phyloP scores from a whole-genome alignment of 2,113 vertebrate genomes.

The Leptobrachium ailaonicum region DNA sequence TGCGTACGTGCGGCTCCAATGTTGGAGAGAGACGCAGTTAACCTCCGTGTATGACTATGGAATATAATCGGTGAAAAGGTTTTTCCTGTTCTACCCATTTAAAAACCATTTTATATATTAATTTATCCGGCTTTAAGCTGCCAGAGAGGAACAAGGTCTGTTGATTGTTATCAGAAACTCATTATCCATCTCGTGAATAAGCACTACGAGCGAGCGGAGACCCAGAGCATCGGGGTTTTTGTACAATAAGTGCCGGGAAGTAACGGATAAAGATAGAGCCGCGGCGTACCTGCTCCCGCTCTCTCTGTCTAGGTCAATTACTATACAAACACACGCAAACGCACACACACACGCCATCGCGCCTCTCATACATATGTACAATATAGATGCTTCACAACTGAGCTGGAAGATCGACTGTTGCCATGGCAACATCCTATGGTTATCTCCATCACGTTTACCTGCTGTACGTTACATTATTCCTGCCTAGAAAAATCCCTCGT shows the following conservation, averaged over 20 bases:
- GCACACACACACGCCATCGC: background rate
- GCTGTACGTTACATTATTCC: background rate
- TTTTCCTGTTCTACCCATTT: background rate
- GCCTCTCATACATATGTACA: background rate
- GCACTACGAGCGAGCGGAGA: background rate
- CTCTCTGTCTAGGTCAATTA: slow-evolving; percentile 1
- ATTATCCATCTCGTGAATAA: slow-evolving; percentile 27
- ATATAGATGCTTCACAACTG: slow-evolving; percentile 45
- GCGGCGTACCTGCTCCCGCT: background rate
- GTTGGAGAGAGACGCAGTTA: too few species aligned
- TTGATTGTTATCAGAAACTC: slow-evolving; percentile 37
- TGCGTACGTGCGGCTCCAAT: too few species aligned
- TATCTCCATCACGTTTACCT: slow-evolving; percentile 44
- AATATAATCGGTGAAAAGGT: background rate
- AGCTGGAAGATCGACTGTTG: slow-evolving; percentile 50
- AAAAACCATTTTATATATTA: slow-evolving; percentile 11
- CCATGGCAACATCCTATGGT: slow-evolving; percentile 48
- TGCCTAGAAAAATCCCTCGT: background rate
- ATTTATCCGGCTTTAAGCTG: slow-evolving; percentile 9
- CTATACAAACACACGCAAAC: background rate
- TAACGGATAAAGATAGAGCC: background rate
- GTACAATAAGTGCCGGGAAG: too few species aligned
- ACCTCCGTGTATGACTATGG: too few species aligned
- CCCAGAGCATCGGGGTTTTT: background rate
- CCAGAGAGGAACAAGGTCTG: slow-evolving; percentile 16